Base-by-base conservation (phyloP, 2,888 invertebrate species). In the Sminthurinus aureus region DNA sequence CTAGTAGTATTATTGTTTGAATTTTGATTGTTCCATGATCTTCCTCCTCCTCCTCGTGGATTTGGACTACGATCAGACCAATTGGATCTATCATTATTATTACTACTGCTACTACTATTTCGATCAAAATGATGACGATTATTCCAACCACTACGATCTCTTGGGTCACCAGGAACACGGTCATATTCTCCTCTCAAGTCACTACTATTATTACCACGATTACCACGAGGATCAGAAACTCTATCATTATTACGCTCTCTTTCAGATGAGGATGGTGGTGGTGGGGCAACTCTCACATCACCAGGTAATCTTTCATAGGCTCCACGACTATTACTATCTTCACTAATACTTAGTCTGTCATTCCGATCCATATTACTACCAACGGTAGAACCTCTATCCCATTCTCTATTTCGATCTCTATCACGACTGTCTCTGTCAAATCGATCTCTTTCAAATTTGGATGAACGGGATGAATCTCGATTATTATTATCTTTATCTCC, bases 91-190 rank as follows among this genome's bases (percentile, higher is more conserved):
- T 64, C 24, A 67, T 13, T 15, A 38, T 38, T 38, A 38, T 38
- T 38, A 38, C 38, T 38, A 38, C 38, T 38, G 6, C 38, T 38
- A 38, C 38, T 38, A 12, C 20, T 20, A 24, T 13, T 58, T 58
- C 79, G 79, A 38, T 79, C 67, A 50, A 22, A 66, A n/a, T 64
- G 79, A 20, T 64, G 38, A 12, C 80, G 51, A 22, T 20, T 67
- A 22, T 24, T 26, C 13, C 24, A 15, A 20, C 71, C 20, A 22
- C 15, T 50, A 20, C 73, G 73, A 12, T 79, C 79, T 24, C 83
- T 69, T 11, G 79, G 79, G n/a, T 83, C 83, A 18, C 52, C 52
- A 9, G 83, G 38, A 20, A 11, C 83, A 82, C 69, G 78, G 79
- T 15, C 84, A 79, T 67, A 22, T 18, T 80, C 80, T 22, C 79